Base-by-base conservation (phyloP, 1,140 invertebrate genomes). In the Atopsyche davidsoni region DNA sequence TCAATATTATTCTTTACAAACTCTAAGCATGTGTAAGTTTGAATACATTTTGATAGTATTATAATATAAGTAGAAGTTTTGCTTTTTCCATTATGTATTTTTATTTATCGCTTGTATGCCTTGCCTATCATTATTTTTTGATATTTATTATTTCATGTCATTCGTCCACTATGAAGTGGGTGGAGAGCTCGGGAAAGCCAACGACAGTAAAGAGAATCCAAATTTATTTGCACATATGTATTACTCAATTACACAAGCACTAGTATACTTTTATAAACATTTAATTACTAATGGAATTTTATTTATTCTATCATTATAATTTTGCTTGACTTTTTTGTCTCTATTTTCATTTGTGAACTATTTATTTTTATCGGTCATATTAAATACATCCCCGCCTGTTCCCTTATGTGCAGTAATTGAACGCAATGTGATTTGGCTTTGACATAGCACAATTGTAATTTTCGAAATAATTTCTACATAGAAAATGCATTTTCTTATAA, bases 151-250 rank as follows among this genome's bases (percentile, higher is more conserved):
- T 55, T 55, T 45, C 47, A 14, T 39, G 43, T 18, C 31, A 44
- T 17, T 3, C 14, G 32, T 57, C 56, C 56, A 54, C 51, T 23
- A 41, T 51, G 13, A 11, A 35, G 56, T 58, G 56, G 56, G 56
- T 58, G 56, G 56, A 58, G 56, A 58, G 56, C 56, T 58, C 56
- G 44, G 56, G 56, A 58, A 58, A 51, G 48, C 41, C 19, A 19
- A n/a, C n/a, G n/a, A n/a, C n/a, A n/a, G n/a, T n/a, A n/a, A n/a
- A n/a, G n/a, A n/a, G n/a, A n/a, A n/a, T n/a, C n/a, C n/a, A n/a
- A n/a, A n/a, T n/a, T n/a, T 51, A 31, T 23, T 45, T 22, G 2
- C 17, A 19, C 19, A 18, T 7, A 45, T 17, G 16, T 14, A 31
- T 32, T 45, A 18, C 6, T 45, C 19, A 28, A 18, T 45, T 45